These are phyloP conservation scores for Cheilosia pagana DNA, from an alignment of 2,888 invertebrate species.

Conservation along the genomic window DNA sequence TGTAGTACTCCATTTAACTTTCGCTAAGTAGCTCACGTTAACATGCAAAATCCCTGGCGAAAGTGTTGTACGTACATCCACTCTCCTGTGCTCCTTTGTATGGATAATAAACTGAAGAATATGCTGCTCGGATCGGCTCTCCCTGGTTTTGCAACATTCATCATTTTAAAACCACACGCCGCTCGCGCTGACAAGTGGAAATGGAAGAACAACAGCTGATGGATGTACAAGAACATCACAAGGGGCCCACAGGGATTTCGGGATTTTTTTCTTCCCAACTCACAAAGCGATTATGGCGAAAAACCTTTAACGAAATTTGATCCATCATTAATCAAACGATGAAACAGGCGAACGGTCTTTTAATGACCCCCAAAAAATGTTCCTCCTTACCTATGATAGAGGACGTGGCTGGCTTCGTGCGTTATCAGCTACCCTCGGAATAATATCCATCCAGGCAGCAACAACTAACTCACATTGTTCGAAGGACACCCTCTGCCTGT, in stretches of 20 bases:
- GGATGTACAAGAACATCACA: constrained; percentile 7
- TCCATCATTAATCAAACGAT: constrained; percentile 67
- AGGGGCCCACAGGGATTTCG: constrained; percentile 22
- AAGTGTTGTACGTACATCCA: constrained; percentile 35
- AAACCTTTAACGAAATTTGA: constrained; percentile 68
- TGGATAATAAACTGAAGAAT: constrained; percentile 60
- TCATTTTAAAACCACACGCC: constrained; percentile 56
- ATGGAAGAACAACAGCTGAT: constrained; percentile 66
- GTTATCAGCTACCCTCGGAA: constrained; percentile 51
- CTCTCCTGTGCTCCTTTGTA: constrained; percentile 14
- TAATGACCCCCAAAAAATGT: constrained; percentile 47
- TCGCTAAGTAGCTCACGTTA: constrained; percentile 69
- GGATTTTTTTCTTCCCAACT: constrained; percentile 23
- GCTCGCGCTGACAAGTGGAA: constrained; percentile 52
- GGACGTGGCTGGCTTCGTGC: not conserved
- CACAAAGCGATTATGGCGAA: constrained; percentile 64
- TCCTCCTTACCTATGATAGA: constrained; percentile 12
- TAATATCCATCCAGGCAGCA: not conserved
- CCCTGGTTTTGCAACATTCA: constrained; percentile 46
- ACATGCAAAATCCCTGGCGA: constrained; percentile 64
- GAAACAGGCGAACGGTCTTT: constrained; percentile 8
- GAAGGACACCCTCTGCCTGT: constrained; percentile 10
- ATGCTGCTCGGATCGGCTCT: constrained; percentile 25
- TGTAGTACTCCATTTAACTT: constrained; percentile 64
- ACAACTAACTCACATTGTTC: constrained; percentile 18